phyloP scores from a whole-genome alignment of 2,113 vertebrate species.

The Pseudopodoces humilis region DNA sequence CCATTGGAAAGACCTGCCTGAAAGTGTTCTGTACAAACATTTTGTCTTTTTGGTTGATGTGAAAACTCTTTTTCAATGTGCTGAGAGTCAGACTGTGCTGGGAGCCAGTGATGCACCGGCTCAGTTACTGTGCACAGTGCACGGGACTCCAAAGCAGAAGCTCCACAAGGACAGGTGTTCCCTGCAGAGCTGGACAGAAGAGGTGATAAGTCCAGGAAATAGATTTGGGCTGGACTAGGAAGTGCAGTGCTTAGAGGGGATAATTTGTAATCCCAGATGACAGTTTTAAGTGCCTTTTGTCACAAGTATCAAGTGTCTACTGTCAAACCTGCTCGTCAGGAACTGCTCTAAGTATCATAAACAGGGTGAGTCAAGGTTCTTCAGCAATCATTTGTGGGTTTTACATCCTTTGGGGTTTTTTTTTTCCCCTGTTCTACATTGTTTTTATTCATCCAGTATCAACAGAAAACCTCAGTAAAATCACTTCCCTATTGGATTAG shows the following conservation, averaged over 20 bases:
- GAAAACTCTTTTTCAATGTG: background rate
- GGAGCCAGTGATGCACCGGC: background rate
- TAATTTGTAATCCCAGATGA: conserved; percentile 35
- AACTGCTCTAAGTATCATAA: conserved; percentile 40
- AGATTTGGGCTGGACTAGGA: conserved; percentile 8
- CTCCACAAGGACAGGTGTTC: background rate
- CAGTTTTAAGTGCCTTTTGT: conserved; percentile 38
- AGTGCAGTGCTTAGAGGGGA: background rate
- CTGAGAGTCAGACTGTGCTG: background rate
- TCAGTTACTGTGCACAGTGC: background rate
- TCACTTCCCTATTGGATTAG: background rate
- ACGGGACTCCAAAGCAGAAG: accelerated
- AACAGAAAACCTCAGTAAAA: background rate
- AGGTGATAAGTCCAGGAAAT: background rate
- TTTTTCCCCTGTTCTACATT: background rate
- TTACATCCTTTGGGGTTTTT: background rate
- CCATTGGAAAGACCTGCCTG: background rate
- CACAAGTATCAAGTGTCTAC: conserved; percentile 46
- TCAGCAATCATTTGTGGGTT: conserved; percentile 7
- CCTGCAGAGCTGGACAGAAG: background rate
- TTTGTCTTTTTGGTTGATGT: background rate
- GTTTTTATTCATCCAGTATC: background rate
- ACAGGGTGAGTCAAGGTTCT: conserved; percentile 48
- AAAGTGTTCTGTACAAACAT: background rate
- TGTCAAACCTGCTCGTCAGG: conserved; percentile 46